These are phyloP conservation scores for Pipra filicauda DNA, from an alignment of 2,113 vertebrate genomes.

Conservation along the genomic window DNA sequence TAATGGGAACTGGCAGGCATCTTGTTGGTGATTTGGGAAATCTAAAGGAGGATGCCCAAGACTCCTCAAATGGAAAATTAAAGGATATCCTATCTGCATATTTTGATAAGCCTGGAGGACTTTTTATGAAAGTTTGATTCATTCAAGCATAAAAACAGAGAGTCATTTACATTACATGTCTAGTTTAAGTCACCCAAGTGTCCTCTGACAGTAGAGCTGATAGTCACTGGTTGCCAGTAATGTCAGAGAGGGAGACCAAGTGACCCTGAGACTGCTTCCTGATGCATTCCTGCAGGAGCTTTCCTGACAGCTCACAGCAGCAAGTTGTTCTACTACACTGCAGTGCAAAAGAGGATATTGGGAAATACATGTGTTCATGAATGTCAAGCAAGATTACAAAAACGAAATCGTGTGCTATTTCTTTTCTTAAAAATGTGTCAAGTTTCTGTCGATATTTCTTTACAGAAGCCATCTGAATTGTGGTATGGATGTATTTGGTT, in stretches of 20 bases:
- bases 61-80: neutral
- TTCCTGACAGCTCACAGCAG: neutral
- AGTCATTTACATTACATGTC: neutral
- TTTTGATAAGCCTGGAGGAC: neutral
- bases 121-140: neutral
- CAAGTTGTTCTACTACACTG: neutral
- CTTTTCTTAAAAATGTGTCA: neutral
- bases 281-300: neutral
- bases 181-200: neutral
- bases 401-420: neutral
- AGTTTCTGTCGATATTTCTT: neutral
- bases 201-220: neutral
- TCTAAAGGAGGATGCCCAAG: neutral
- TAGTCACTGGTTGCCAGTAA: neutral
- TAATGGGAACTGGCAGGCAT: neutral
- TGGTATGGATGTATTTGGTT: neutral
- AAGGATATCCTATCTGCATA: neutral
- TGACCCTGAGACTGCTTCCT: neutral
- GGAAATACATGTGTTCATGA: neutral
- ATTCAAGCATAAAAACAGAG: neutral
- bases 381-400: neutral
- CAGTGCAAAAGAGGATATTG: neutral
- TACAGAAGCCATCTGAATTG: neutral
- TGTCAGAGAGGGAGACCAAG: neutral
- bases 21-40: neutral